These are phyloP conservation scores for Emydoidea blandingii DNA, from an alignment of 2,797 vertebrate genomes.

Conservation along the genomic window DNA sequence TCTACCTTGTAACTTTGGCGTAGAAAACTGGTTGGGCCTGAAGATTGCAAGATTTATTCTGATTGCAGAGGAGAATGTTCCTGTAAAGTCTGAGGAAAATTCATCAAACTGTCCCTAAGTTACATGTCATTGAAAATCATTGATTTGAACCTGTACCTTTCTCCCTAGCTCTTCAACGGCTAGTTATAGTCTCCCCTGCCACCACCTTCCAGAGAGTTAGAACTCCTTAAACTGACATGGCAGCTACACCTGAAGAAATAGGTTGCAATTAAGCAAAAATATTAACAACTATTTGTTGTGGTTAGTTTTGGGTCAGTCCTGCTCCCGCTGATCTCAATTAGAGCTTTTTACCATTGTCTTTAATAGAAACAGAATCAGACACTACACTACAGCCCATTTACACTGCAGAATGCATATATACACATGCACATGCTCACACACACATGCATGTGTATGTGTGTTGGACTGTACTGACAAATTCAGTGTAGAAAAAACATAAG, in stretches of 20 bases:
- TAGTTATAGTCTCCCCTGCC: not conserved
- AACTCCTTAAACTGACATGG: not conserved
- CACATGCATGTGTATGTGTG: accelerated
- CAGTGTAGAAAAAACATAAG: not conserved
- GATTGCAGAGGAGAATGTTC: not conserved
- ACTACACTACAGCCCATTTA: not conserved
- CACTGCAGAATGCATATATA: not conserved
- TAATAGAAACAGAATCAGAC: not conserved
- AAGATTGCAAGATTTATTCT: not conserved
- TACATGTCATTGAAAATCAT: not conserved
- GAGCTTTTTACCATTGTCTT: not conserved
- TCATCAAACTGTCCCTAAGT: not conserved
- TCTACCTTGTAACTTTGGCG: not conserved
- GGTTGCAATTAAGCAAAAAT: not conserved
- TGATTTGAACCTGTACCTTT: not conserved
- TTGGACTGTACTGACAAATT: not conserved
- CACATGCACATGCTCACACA: accelerated
- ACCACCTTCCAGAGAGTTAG: not conserved
- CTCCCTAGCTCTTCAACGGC: not conserved
- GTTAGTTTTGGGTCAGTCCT: not conserved
- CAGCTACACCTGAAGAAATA: not conserved
- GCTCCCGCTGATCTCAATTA: not conserved
- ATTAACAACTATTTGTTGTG: not conserved
- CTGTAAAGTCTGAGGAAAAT: not conserved
- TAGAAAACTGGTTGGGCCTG: not conserved